These are phyloP conservation scores for Drosophila hawaiiensis DNA, from an alignment of 2,888 invertebrate species.

Conservation along the genomic window DNA sequence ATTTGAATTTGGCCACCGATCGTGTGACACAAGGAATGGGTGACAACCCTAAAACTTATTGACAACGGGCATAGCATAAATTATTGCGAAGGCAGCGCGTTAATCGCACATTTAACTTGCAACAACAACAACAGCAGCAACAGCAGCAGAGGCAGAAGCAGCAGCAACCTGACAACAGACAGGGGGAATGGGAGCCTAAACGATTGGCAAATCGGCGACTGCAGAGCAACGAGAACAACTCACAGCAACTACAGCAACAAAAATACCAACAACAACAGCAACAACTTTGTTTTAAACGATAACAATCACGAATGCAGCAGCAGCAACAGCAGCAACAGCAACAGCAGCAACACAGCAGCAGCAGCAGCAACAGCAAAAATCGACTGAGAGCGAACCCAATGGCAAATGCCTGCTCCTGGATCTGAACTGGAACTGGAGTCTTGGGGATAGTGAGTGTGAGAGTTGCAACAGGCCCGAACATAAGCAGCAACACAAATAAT, in stretches of 20 bases:
- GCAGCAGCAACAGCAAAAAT: constrained; percentile 33
- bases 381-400: constrained; percentile 47
- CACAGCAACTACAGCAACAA: constrained; percentile 47
- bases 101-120: constrained; percentile 73
- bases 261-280: constrained; percentile 40
- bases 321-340: constrained; percentile 39
- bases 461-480: constrained; percentile 75
- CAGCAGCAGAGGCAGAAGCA: constrained; percentile 35
- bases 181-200: constrained; percentile 49
- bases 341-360: constrained; percentile 30
- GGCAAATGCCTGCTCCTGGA: constrained; percentile 51
- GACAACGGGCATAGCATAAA: constrained; percentile 71
- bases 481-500: constrained; percentile 84
- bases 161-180: constrained; percentile 27
- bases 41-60: constrained; percentile 65
- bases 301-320: constrained; percentile 77
- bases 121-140: constrained; percentile 27
- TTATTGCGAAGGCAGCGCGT: constrained; percentile 71
- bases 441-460: constrained; percentile 56
- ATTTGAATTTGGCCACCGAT: constrained; percentile 61
- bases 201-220: constrained; percentile 63
- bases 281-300: constrained; percentile 69
- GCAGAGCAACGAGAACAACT: constrained; percentile 42
- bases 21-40: constrained; percentile 62
- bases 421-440: constrained; percentile 8